Percentiles rank a stretch among this genome's conserved stretches.
Evolutionary conservation across 1,140 invertebrate species (phyloP).

Genomic region (Polyergus mexicanus): DNA sequence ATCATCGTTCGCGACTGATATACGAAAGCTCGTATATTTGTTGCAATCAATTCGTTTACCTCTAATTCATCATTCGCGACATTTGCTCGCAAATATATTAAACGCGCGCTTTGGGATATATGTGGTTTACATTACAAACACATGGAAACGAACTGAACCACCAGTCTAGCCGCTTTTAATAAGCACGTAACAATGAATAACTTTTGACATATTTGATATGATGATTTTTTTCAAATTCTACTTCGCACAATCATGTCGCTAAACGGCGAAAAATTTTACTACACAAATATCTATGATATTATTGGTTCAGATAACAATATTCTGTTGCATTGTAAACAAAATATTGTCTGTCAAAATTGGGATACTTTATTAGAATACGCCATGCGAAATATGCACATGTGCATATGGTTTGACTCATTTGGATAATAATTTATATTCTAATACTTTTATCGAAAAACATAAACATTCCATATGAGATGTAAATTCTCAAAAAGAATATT

Average conservation of each 20-base stretch:
- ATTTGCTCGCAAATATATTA: slow-evolving; percentile 65
- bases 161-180: slow-evolving; percentile 46
- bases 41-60: slow-evolving; percentile 66
- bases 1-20: slow-evolving; percentile 55
- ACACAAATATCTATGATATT: neutral
- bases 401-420: neutral
- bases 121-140: slow-evolving; percentile 58
- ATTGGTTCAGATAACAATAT: neutral
- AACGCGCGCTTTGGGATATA: slow-evolving; percentile 55
- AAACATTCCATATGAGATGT: neutral
- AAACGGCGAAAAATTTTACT: slow-evolving; percentile 36
- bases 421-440: neutral
- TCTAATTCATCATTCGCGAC: slow-evolving; percentile 65
- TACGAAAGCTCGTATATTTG: slow-evolving; percentile 60
- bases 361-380: neutral
- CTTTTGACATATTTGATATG: slow-evolving; percentile 2
- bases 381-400: neutral
- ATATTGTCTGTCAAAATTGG: slow-evolving; percentile 9
- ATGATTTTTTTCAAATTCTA: slow-evolving; percentile 49
- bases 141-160: slow-evolving; percentile 53
- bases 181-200: slow-evolving; percentile 32
- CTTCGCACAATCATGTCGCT: neutral
- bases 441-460: neutral
- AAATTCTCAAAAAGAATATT: neutral
- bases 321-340: neutral